Percentiles rank a stretch among this genome's conserved stretches.
Conservation (phyloP, 92 coral and sea anemone genomes). For the Zoanthus gigantus region DNA sequence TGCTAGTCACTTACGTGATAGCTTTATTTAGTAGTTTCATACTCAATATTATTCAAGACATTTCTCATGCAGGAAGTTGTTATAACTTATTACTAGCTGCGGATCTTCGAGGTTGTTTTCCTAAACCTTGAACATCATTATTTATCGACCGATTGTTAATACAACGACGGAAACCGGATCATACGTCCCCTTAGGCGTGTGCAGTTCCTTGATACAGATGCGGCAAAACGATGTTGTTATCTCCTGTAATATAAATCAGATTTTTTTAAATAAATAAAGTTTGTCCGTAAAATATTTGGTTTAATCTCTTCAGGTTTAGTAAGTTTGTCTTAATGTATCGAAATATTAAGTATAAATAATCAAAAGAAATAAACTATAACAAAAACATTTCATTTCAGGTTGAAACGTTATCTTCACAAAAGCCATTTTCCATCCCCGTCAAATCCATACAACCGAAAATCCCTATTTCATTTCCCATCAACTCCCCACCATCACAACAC, state of each 20-base stretch:
- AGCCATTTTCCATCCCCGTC: too few species aligned
- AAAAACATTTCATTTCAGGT: too few species aligned
- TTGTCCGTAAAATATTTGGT: not conserved
- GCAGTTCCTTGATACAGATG: constrained; percentile 37
- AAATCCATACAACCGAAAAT: too few species aligned
- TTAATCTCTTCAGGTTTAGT: too few species aligned
- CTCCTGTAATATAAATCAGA: not conserved
- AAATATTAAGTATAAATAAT: too few species aligned
- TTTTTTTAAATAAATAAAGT: not conserved
- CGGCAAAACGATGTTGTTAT: constrained; percentile 20
- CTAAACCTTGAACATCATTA: not conserved
- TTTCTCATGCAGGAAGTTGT: not conserved
- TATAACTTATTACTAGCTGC: not conserved
- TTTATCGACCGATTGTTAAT: constrained; percentile 21
- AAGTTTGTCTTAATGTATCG: too few species aligned
- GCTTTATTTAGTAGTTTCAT: not conserved
- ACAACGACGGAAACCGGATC: constrained; percentile 34
- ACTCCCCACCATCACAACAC: too few species aligned
- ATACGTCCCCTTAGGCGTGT: constrained; percentile 42
- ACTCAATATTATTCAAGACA: not conserved
- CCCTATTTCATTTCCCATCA: too few species aligned
- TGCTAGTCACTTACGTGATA: too few species aligned
- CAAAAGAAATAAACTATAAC: too few species aligned
- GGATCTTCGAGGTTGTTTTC: not conserved
- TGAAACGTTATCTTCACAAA: too few species aligned